A percentile compares a stretch with the other conserved stretches of the same genome.
These are phyloP conservation scores for Nymphicus hollandicus DNA, from an alignment of 2,113 vertebrate genomes.

Conservation along the genomic window DNA sequence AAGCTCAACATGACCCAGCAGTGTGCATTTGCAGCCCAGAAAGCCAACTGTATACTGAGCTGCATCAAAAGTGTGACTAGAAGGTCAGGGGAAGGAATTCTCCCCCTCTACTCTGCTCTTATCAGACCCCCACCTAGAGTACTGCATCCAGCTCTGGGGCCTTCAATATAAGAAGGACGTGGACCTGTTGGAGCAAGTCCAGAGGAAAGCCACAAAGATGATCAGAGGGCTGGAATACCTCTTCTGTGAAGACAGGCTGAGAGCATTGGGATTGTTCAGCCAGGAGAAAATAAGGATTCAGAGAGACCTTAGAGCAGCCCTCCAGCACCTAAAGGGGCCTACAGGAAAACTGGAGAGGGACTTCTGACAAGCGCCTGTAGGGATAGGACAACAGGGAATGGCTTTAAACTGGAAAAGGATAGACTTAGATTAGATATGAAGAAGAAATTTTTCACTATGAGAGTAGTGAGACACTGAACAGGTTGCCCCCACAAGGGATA, in stretches of 20 bases:
- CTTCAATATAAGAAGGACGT: background rate
- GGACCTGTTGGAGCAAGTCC: background rate
- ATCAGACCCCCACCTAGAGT: background rate
- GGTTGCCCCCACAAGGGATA: background rate
- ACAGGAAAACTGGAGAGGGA: background rate
- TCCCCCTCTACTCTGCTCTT: background rate
- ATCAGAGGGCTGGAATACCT: background rate
- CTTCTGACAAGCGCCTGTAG: background rate
- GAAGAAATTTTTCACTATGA: background rate
- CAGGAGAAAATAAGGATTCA: background rate
- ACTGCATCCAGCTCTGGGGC: background rate
- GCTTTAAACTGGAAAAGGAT: background rate
- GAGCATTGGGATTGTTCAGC: background rate
- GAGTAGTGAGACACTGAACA: background rate
- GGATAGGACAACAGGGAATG: background rate
- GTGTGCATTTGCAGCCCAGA: fast-evolving
- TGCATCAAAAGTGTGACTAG: background rate
- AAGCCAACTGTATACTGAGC: background rate
- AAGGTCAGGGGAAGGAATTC: background rate
- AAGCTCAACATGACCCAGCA: background rate
- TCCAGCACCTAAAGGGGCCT: background rate
- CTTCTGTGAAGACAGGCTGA: background rate
- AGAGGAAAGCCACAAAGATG: background rate
- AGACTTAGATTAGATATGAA: background rate
- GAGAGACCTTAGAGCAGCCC: background rate